Percentiles rank a stretch among this genome's conserved stretches.
phyloP scores from a whole-genome alignment of 2,113 vertebrate genomes.

The Myocastor coypus region DNA sequence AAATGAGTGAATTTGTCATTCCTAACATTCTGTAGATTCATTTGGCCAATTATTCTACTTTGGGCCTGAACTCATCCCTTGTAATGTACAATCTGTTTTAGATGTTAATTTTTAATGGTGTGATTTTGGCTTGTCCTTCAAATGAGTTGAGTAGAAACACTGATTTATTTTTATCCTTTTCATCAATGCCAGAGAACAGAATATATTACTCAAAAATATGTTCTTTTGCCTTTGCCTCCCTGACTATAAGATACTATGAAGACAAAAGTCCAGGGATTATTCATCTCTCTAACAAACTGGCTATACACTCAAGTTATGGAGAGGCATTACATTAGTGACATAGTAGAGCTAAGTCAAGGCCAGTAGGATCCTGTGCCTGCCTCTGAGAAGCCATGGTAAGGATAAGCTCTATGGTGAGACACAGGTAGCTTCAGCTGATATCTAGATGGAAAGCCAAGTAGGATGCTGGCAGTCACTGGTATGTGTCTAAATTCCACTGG shows the following conservation, averaged over 20 bases:
- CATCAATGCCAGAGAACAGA: constrained; percentile 86
- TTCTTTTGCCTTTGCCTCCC: constrained; percentile 74
- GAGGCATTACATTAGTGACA: not conserved
- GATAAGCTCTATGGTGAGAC: not conserved
- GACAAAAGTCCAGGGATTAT: constrained; percentile 73
- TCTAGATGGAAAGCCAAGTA: not conserved
- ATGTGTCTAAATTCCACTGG: not conserved
- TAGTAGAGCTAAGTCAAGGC: not conserved
- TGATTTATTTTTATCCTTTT: constrained; percentile 88
- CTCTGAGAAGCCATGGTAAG: not conserved
- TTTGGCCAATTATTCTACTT: constrained; percentile 84
- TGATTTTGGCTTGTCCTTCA: constrained; percentile 85
- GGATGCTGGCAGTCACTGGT: not conserved
- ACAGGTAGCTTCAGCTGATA: not conserved
- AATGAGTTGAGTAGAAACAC: constrained; percentile 83
- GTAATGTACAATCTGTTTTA: constrained; percentile 85
- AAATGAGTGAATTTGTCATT: constrained; percentile 75
- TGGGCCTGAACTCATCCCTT: constrained; percentile 80
- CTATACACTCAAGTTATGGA: not conserved
- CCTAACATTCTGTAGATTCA: constrained; percentile 78
- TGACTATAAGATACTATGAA: constrained; percentile 58
- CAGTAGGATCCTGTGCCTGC: not conserved
- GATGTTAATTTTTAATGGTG: constrained; percentile 86
- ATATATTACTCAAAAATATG: constrained; percentile 82
- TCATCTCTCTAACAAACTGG: constrained; percentile 9